Evolutionary conservation across 2,888 invertebrate species (phyloP).

Genomic region (Eupeodes latifasciatus): DNA sequence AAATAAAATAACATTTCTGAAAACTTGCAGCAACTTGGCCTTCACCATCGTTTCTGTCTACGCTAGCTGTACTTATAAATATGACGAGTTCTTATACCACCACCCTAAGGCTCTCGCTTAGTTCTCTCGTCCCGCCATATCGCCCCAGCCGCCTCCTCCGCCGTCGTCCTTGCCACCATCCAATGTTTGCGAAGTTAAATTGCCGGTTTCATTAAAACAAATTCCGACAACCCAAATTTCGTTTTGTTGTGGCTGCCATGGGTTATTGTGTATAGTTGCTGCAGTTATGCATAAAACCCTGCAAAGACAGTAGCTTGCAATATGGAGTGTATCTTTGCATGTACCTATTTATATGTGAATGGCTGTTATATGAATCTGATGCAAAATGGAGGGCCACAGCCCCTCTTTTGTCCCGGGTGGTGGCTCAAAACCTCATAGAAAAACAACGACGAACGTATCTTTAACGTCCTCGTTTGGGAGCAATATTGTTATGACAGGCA

Average conservation of each 20-base stretch:
- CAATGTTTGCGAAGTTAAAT: conserved; percentile 74
- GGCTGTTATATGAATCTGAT: conserved; percentile 20
- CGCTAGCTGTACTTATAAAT: neutral
- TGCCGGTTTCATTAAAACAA: conserved; percentile 76
- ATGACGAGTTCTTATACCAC: neutral
- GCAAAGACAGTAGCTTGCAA: conserved; percentile 30
- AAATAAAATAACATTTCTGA: conserved; percentile 67
- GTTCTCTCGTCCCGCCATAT: neutral
- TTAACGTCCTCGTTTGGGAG: conserved; percentile 59
- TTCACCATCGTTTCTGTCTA: conserved; percentile 22
- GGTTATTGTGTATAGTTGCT: conserved; percentile 30
- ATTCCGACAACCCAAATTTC: conserved; percentile 74
- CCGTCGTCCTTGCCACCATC: conserved; percentile 3
- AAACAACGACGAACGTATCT: conserved; percentile 39
- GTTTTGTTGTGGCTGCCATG: conserved; percentile 70
- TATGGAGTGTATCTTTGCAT: neutral
- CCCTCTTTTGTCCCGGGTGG: neutral
- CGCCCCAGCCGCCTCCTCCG: neutral
- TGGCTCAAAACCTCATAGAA: conserved; percentile 38
- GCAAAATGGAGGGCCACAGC: conserved; percentile 20
- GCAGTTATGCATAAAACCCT: conserved; percentile 22
- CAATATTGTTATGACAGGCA: conserved; percentile 73
- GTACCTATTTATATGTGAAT: neutral
- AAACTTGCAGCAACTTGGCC: conserved; percentile 64
- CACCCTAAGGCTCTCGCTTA: conserved; percentile 4